Conservation (phyloP, 2,888 invertebrate genomes). For the Seira sanloemensis region DNA sequence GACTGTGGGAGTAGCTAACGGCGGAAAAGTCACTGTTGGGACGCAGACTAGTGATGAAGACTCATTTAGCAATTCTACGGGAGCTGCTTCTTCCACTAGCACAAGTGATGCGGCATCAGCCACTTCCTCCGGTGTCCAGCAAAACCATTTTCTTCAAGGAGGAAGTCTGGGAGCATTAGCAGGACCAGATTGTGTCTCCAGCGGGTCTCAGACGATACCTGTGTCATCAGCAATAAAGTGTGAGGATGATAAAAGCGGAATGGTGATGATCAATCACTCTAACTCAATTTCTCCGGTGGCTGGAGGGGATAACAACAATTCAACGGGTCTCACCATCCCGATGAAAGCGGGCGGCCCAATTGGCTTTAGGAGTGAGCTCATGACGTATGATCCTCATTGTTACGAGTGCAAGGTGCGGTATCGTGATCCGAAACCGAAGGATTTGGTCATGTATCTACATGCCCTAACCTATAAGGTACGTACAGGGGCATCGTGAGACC, state of each 20-base stretch:
- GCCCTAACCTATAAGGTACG: constrained; percentile 92
- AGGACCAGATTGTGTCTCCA: constrained; percentile 38
- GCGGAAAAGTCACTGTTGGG: constrained; percentile 84
- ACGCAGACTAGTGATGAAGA: constrained; percentile 90
- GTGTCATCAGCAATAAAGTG: constrained; percentile 53
- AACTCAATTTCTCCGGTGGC: constrained; percentile 16
- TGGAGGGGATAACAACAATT: constrained; percentile 41
- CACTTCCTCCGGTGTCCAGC: neutral
- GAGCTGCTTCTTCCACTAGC: constrained; percentile 16
- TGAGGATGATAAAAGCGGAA: constrained; percentile 18
- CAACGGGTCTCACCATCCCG: constrained; percentile 16
- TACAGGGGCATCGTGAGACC: no score
- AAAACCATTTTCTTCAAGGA: neutral
- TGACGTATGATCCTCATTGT: constrained; percentile 90
- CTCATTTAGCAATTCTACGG: constrained; percentile 77
- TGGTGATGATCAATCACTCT: constrained; percentile 25
- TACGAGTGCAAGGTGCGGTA: constrained; percentile 95
- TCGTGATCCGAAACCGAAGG: constrained; percentile 92
- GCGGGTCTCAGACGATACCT: constrained; percentile 36
- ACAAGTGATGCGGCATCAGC: constrained; percentile 11
- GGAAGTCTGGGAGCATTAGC: neutral
- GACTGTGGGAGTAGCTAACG: constrained; percentile 30
- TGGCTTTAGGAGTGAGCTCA: constrained; percentile 82
- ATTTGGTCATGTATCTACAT: constrained; percentile 96
- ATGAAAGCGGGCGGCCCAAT: constrained; percentile 74